Evolutionary conservation across 2,888 invertebrate species (phyloP), one percentile per base, ranked within the genome.

Genomic region (Hypolimnas misippus): DNA sequence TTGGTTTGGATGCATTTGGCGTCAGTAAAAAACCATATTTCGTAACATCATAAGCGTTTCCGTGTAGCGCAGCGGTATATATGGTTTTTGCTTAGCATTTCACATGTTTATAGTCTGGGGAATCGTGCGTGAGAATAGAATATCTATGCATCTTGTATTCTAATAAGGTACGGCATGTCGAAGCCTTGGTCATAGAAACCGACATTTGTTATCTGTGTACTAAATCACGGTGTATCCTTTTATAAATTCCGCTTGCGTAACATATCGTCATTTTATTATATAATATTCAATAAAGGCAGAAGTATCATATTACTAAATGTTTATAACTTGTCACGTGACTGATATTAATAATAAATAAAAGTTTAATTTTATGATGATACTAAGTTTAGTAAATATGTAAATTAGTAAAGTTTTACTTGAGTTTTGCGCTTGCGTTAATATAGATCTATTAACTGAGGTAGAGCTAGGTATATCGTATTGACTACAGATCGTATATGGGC

Each of bases 1-100:
- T 89, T 83, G 82, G 83, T 82, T 81, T 71, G 76, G 78, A 78
- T 79, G 82, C 83, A 82, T 86, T 86, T 82, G 81, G 79, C 73
- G 72, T 64, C 55, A 66, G 65, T 62, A 77, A 80, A 79, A 49
- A 49, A 78, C 75, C 74, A 75, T 70, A 73, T 74, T 76, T 75
- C 68, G 72, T 75, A 75, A 77, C 74, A 66, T 65, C 71, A 71
- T 70, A 67, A 66, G 71, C 73, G 72, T 79, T 81, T 82, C 82
- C 81, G 79, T 75, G 77, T 74, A 73, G 69, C 66, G 63, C 78
- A 82, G 79, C 84, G 79, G 83, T 78, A 74, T 82, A 81, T 83
- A 81, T 78, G 31, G 73, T 75, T 76, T 76, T 76, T 76, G 72
- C 72, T 68, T 46, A 57, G 60, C 51, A 67, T 67, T 62, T 70